Evolutionary conservation across 2,113 vertebrate species (phyloP).

Genomic region (Dicaeum eximium): DNA sequence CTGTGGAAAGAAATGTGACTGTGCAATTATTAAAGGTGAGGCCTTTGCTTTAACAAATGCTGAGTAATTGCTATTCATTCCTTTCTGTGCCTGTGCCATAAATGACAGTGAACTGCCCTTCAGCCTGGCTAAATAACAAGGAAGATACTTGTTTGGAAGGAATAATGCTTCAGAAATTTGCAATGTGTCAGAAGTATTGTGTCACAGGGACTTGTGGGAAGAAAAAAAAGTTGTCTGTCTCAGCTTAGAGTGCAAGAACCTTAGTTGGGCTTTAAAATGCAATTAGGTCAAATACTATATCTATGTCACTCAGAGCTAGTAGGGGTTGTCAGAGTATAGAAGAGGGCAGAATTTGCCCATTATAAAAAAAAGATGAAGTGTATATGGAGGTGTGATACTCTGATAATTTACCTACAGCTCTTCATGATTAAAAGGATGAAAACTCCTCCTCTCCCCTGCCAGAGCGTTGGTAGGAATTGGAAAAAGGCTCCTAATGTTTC

Average conservation of each 20-base stretch:
- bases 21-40: slow-evolving; percentile 53
- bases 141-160: background rate
- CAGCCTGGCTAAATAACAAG: background rate
- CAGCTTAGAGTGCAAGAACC: background rate
- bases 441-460: background rate
- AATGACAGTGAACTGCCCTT: background rate
- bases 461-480: background rate
- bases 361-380: background rate
- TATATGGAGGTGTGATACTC: background rate
- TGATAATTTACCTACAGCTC: background rate
- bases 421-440: background rate
- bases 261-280: background rate
- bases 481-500: background rate
- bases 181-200: background rate
- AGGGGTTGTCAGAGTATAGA: background rate
- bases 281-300: background rate
- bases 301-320: background rate
- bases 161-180: background rate
- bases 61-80: slow-evolving; percentile 33
- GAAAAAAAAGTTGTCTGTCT: background rate
- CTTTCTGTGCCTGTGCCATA: background rate
- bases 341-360: background rate
- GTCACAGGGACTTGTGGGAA: background rate
- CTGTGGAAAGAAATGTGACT: slow-evolving; percentile 40
- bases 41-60: background rate